Evolutionary conservation across 1,140 invertebrate genomes (phyloP), one percentile per base, ranked within the genome.

Genomic region (Drosophila trapezifrons): DNA sequence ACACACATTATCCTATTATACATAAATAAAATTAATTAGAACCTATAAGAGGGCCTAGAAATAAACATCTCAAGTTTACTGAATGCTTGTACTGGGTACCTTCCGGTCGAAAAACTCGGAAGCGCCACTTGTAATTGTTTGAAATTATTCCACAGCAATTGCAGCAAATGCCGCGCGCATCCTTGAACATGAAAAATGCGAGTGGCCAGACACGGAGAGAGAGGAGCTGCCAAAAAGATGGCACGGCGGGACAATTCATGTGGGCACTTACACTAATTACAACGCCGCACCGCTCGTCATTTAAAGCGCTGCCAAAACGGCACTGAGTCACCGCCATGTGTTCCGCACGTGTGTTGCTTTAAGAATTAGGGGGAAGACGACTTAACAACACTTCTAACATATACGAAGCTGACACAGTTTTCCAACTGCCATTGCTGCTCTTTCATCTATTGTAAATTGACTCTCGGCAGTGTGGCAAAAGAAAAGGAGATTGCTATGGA

Each of bases 241-340:
- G 67, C 74, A 75, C 77, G 67, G 69, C 60, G 78, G 82, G 40
- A 79, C 83, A 87, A 87, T 83, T 87, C 76, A 73, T 79, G 64
- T 76, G 84, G 63, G 83, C 83, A 89, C 80, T 87, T 87, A 87
- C 72, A 89, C 79, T 87, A 87, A 87, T 87, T 87, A 86, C 84
- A 70, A 60, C 64, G 70, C 77, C 85, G 82, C 57, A 67, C 67
- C 59, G 72, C 65, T 59, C 70, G 73, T 78, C 74, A 60, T 74
- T 37, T 56, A 65, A 66, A 45, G 78, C 38, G 37, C 27, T 37
- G 27, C 29, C 38, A 54, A 49, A 38, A 25, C 29, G 49, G 32
- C 55, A 12, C 13, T 71, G 69, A 71, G 65, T 71, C 69, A 71
- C 43, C 51, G 69, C 35, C 69, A 49, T 32, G 22, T 20, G 52